A percentile compares a stretch with the other conserved stretches of the same genome.
These are phyloP conservation scores for Orchesellides sinensis DNA, from an alignment of 2,888 invertebrate genomes.

Conservation along the genomic window DNA sequence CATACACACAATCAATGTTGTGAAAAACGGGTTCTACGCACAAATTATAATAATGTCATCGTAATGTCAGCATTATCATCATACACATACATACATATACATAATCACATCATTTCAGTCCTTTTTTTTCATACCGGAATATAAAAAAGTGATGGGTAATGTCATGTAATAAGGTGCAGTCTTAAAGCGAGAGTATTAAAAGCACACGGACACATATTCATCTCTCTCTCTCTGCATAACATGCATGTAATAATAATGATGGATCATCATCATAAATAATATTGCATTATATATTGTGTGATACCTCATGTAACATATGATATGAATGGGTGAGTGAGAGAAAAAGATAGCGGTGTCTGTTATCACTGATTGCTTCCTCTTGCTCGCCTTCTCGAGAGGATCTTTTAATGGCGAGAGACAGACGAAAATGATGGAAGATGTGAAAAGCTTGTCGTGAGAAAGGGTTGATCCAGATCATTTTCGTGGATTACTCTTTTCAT, in stretches of 20 bases:
- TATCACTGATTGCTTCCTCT: constrained; percentile 28
- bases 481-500: constrained; percentile 39
- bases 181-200: no score
- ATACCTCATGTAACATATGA: background rate
- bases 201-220: background rate
- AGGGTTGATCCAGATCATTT: constrained; percentile 66
- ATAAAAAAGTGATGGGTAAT: constrained; percentile 33
- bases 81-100: no score
- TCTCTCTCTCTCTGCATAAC: background rate
- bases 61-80: no score
- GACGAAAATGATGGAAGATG: background rate
- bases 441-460: constrained; percentile 59
- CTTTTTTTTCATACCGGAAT: no score
- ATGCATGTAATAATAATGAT: constrained; percentile 23
- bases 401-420: background rate
- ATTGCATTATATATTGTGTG: no score
- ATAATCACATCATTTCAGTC: background rate
- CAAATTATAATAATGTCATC: constrained; percentile 39
- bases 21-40: constrained; percentile 38
- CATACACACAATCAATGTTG: background rate
- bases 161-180: constrained; percentile 23
- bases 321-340: background rate
- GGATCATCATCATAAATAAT: constrained; percentile 25
- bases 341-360: constrained; percentile 9
- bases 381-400: background rate